Conservation (phyloP, 2,113 vertebrate species). For the Catharus bicknelli region DNA sequence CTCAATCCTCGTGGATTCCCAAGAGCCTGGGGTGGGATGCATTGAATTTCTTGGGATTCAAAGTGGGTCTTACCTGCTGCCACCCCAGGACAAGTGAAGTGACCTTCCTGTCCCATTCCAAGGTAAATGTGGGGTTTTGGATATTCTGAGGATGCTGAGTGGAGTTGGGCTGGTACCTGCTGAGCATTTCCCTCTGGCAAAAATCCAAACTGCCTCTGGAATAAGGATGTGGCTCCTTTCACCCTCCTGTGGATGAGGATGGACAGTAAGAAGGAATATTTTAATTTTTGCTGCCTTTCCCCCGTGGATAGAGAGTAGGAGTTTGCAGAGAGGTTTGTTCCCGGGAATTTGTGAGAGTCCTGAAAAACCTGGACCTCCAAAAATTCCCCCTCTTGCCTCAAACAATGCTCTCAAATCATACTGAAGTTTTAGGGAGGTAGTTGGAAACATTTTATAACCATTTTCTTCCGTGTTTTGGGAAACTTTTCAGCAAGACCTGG, state of each 20-base stretch:
- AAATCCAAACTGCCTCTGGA: neutral
- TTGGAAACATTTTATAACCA: neutral
- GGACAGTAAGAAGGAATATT: neutral
- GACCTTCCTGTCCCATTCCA: neutral
- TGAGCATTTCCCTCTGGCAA: neutral
- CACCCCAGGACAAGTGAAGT: rapidly evolving
- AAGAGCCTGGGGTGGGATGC: rapidly evolving
- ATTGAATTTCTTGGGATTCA: rapidly evolving
- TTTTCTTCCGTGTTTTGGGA: rapidly evolving
- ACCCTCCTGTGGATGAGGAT: rapidly evolving
- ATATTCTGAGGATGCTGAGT: neutral
- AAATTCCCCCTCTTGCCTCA: neutral
- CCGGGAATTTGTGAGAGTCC: neutral
- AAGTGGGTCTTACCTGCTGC: rapidly evolving
- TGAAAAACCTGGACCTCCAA: rapidly evolving
- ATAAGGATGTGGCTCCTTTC: neutral
- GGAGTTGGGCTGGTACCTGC: neutral
- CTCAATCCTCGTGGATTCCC: neutral
- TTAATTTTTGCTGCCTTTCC: neutral
- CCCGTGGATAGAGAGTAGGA: rapidly evolving
- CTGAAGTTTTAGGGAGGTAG: rapidly evolving
- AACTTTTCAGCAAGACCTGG: neutral
- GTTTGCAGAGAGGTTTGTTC: neutral
- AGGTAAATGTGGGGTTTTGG: neutral
- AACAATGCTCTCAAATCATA: neutral